Base-by-base conservation (phyloP, 2,888 invertebrate genomes). In the Lottia scabra region DNA sequence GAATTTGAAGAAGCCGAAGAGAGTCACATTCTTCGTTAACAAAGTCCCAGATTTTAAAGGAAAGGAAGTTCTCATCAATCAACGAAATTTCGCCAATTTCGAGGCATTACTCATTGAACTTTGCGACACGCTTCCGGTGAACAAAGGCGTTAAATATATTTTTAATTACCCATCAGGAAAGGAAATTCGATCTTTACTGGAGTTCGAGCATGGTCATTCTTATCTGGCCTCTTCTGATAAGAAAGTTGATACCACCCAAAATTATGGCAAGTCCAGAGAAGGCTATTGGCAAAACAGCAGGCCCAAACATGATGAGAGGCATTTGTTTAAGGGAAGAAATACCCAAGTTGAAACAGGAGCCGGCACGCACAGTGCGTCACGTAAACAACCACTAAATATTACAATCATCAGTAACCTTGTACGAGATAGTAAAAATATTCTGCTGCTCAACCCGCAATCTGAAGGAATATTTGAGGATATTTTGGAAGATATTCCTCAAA, bases 401-500 rank as follows among this genome's bases (percentile, higher is more conserved):
- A 92, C 97, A 82, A 96, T 98, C 87, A 95, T 97, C 87, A 97
- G 97, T 90, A 96, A 96, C 89, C 93, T 95, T 92, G 95, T 96
- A 90, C 96, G 96, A 89, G 94, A 95, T 56, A 94, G 80, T 30
- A 73, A 75, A 43, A 85, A 88, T 70, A 87, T 85, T 72, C 96
- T 98, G 67, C 91, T 98, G 80, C 91, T 98, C 76, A 98, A 98
- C 89, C 92, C 97, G 83, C 93, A 96, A 78, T 97, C 97, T 23
- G 94, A 95, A 44, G 97, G 97, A 87, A 96, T 96, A 0, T 98
- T 97, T 88, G 97, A 97, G 90, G 97, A 97, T 87, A 96, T 98
- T 45, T 91, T 98, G 72, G 95, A 95, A 89, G 97, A 98, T 90
- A 92, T 98, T 13, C 75, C 76, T 1, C 79, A 80, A 67, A 80